Percentiles rank a stretch among this genome's conserved stretches.
phyloP scores from a whole-genome alignment of 1,140 invertebrate genomes.

The Drosophila malerkotliana region DNA sequence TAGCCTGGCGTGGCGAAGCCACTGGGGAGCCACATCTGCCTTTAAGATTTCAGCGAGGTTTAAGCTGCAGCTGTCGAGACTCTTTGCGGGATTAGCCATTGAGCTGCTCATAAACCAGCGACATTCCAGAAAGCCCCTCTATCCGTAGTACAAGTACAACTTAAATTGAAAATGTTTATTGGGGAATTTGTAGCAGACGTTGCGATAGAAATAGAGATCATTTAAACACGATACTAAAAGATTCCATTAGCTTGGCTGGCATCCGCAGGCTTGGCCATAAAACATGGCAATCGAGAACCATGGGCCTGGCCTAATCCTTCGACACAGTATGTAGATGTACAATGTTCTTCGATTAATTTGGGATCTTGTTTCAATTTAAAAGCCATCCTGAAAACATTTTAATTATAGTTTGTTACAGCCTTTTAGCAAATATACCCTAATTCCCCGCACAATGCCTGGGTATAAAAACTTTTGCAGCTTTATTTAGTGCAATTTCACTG shows the following conservation, averaged over 20 bases:
- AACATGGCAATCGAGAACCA: background rate
- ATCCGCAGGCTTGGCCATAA: background rate
- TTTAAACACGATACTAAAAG: slow-evolving; percentile 27
- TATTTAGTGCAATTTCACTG: slow-evolving; percentile 37
- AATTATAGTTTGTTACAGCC: background rate
- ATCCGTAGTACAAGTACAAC: slow-evolving; percentile 9
- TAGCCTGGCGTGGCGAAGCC: slow-evolving; percentile 5
- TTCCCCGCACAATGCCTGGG: slow-evolving; percentile 6
- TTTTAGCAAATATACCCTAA: slow-evolving; percentile 14
- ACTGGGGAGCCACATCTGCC: slow-evolving; percentile 29
- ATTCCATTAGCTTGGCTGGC: background rate
- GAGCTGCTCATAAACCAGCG: slow-evolving; percentile 68
- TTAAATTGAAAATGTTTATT: slow-evolving; percentile 50
- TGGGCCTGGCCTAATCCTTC: background rate
- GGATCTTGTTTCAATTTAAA: background rate
- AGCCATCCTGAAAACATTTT: background rate
- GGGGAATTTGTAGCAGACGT: slow-evolving; percentile 36
- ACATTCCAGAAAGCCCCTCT: slow-evolving; percentile 30
- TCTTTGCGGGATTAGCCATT: slow-evolving; percentile 64
- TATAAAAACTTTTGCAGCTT: slow-evolving; percentile 35
- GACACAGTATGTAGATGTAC: background rate
- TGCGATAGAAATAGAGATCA: slow-evolving; percentile 12
- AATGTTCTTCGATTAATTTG: background rate
- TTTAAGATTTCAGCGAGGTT: slow-evolving; percentile 68
- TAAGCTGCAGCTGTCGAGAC: slow-evolving; percentile 56